These are phyloP conservation scores for Nymphalis c-album DNA, from an alignment of 2,888 invertebrate species.

Conservation along the genomic window DNA sequence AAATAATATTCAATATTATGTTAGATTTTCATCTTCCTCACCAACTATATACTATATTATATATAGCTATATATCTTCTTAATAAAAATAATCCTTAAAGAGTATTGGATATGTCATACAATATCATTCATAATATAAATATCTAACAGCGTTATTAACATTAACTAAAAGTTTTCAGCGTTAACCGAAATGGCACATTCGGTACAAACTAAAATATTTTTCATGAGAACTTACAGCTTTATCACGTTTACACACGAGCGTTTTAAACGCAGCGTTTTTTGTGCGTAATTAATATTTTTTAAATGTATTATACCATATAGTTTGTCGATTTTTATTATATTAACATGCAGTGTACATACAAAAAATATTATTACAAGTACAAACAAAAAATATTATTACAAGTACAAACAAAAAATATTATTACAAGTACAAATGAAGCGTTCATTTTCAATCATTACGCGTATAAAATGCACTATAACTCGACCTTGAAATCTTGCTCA, in stretches of 20 bases:
- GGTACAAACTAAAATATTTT: not conserved
- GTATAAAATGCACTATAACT: no score
- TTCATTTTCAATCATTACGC: no score
- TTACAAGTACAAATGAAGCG: no score
- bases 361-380: no score
- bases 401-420: no score
- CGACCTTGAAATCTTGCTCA: no score
- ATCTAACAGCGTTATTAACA: not conserved
- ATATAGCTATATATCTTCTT: not conserved
- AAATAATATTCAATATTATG: not conserved
- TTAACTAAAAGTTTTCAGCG: not conserved
- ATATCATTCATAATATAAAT: not conserved
- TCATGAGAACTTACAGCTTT: not conserved
- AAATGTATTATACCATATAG: not conserved
- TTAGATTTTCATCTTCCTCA: not conserved
- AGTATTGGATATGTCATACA: conserved; percentile 9
- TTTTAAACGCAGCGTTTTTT: conserved; percentile 6
- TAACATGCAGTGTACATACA: not conserved
- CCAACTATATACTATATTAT: not conserved
- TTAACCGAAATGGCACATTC: conserved; percentile 20
- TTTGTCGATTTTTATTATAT: not conserved
- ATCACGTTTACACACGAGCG: not conserved
- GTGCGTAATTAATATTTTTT: not conserved
- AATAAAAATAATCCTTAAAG: conserved; percentile 1
- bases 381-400: no score